Evolutionary conservation across 2,113 vertebrate genomes (phyloP), one percentile per base, ranked within the genome.

Genomic region (Gobio gobio): DNA sequence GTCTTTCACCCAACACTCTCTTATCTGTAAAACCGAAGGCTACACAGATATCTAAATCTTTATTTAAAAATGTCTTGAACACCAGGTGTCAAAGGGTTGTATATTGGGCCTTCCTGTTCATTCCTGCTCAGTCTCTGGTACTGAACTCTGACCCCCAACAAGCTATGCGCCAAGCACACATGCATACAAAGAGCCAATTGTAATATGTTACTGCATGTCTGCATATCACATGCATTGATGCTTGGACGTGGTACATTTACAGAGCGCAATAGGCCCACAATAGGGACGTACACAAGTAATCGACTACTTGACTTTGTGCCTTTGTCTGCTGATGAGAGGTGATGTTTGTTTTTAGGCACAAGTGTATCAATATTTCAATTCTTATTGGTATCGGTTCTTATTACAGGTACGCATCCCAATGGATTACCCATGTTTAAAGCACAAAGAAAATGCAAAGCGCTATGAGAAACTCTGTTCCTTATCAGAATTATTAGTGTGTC

Each of bases 171-270:
- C 70, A 81, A 68, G 14, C 6, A 18, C 72, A 61, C 73, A 68
- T 84, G 59, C 26, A 24, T 33, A 88, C 83, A 85, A 84, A 47
- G 33, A 20, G 45, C 8, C 43, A 47, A 82, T 73, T 88, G 83
- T 85, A 58, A 64, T 68, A 49, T 43, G 40, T 36, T 20, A n/a
- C 75, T 16, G 43, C 20, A 76, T 29, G 7, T 29, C 40, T 5
- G 16, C 43, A 73, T 43, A 33, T 58, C 76, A 77, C 61, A 63
- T 54, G 45, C 45, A 63, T 58, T 7, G 59, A 20, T 12, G 29
- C 22, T 18, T 64, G 22, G 20, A 36, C 5, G 13, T 36, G 33
- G 20, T 66, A 18, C 47, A 84, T 9, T 61, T 16, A 36, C 6
- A 36, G 1, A 51, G 12, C n/a, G 7, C 43, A 56, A 40, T 7